phyloP scores from a whole-genome alignment of 2,888 invertebrate genomes.

The Andrena haemorrhoa region DNA sequence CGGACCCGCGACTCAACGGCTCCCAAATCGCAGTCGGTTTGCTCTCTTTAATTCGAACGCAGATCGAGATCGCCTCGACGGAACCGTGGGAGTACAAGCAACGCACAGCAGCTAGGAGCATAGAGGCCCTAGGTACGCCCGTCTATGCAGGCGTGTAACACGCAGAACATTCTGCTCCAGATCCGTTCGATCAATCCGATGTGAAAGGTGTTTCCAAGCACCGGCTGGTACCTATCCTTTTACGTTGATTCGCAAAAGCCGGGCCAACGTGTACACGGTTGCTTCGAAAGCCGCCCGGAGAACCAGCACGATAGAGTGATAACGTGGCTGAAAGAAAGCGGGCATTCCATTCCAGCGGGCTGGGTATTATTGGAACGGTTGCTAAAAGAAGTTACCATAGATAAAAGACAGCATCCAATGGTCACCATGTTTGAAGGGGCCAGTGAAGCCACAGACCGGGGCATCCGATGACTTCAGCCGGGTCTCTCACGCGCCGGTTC shows the following conservation, averaged over 20 bases:
- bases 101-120: constrained; percentile 37
- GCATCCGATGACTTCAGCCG: background rate
- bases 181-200: constrained; percentile 67
- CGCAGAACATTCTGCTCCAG: constrained; percentile 69
- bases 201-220: constrained; percentile 66
- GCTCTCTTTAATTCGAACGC: background rate
- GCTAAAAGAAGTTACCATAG: constrained; percentile 24
- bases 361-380: constrained; percentile 38
- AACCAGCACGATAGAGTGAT: constrained; percentile 54
- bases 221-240: constrained; percentile 61
- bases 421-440: background rate
- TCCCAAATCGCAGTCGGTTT: background rate
- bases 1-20: constrained; percentile 2
- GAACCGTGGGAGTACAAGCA: background rate
- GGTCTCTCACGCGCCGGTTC: too few relatives aligned
- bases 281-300: constrained; percentile 38
- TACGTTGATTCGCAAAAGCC: constrained; percentile 54
- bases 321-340: constrained; percentile 59
- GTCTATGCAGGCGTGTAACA: constrained; percentile 58
- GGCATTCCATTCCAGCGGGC: constrained; percentile 40
- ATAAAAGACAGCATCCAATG: constrained; percentile 1
- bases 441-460: constrained; percentile 7
- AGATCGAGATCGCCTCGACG: background rate
- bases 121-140: constrained; percentile 6
- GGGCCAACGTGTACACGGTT: constrained; percentile 26